A percentile compares a stretch with the other conserved stretches of the same genome.
Conservation (phyloP, 2,888 invertebrate species). For the Megaustenia siamemsis region DNA sequence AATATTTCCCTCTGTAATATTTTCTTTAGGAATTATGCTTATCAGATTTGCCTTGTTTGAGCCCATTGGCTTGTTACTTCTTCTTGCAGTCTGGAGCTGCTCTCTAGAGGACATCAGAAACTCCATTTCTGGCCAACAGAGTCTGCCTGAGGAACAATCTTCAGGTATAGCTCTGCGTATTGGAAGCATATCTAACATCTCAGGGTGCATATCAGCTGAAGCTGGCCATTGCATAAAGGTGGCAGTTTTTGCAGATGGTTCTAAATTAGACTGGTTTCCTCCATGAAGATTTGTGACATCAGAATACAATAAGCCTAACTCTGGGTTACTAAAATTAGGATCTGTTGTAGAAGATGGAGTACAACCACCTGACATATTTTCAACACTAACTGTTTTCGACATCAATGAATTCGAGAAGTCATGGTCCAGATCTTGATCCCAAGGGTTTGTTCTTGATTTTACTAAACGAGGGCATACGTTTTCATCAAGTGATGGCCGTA, state of each 20-base stretch:
- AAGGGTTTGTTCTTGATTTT: conserved; percentile 47
- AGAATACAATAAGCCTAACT: neutral
- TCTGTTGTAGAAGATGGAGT: neutral
- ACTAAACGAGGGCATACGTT: conserved; percentile 23
- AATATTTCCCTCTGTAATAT: conserved; percentile 4
- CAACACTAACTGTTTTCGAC: conserved; percentile 46
- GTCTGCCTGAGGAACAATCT: conserved; percentile 39
- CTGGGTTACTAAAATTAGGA: conserved; percentile 14
- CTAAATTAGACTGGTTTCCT: neutral
- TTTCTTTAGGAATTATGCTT: conserved; percentile 45
- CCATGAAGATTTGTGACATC: conserved; percentile 37
- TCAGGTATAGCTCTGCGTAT: conserved; percentile 38
- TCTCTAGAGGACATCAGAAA: conserved; percentile 51
- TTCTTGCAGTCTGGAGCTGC: conserved; percentile 41
- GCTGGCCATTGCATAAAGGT: conserved; percentile 52
- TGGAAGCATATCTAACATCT: conserved; percentile 54
- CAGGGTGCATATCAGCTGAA: conserved; percentile 52
- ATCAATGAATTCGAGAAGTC: conserved; percentile 51
- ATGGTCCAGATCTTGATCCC: conserved; percentile 53
- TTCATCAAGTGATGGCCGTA: conserved; percentile 45
- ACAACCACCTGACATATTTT: conserved; percentile 36
- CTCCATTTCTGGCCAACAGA: conserved; percentile 55
- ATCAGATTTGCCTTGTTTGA: conserved; percentile 54
- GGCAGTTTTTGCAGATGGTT: conserved; percentile 33
- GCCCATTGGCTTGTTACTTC: conserved; percentile 54